Evolutionary conservation across 2,888 invertebrate genomes (phyloP).

Genomic region (Phyto melanocephala): DNA sequence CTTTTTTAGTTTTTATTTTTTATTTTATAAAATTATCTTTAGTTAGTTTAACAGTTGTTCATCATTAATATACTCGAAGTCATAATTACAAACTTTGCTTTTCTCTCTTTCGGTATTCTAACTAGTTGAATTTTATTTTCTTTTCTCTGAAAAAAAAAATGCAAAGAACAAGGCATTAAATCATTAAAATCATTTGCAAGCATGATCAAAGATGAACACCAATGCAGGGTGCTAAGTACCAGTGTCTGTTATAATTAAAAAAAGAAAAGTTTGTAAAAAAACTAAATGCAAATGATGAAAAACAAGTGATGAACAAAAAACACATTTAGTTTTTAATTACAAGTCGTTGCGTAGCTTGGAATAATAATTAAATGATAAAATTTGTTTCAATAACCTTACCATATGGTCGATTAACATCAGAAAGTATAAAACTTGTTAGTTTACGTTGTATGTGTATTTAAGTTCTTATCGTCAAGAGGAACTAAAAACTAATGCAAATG

Average conservation of each 20-base stretch:
- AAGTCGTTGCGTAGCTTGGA: neutral
- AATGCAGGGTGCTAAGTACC: neutral
- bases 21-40: constrained; percentile 34
- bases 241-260: neutral
- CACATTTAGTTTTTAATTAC: constrained; percentile 12
- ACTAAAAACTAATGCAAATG: neutral
- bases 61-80: constrained; percentile 30
- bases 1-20: neutral
- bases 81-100: constrained; percentile 35
- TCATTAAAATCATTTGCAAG: constrained; percentile 49
- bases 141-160: neutral
- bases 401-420: neutral
- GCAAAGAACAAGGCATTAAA: constrained; percentile 25
- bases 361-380: neutral
- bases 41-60: constrained; percentile 47
- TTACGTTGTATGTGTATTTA: neutral
- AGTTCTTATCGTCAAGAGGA: neutral
- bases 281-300: neutral
- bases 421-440: neutral
- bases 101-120: neutral
- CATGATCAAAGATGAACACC: neutral
- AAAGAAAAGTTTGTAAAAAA: neutral
- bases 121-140: neutral
- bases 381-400: constrained; percentile 6
- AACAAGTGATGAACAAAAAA: neutral